Evolutionary conservation across 1,140 invertebrate species (phyloP).

Genomic region (Formica exsecta): DNA sequence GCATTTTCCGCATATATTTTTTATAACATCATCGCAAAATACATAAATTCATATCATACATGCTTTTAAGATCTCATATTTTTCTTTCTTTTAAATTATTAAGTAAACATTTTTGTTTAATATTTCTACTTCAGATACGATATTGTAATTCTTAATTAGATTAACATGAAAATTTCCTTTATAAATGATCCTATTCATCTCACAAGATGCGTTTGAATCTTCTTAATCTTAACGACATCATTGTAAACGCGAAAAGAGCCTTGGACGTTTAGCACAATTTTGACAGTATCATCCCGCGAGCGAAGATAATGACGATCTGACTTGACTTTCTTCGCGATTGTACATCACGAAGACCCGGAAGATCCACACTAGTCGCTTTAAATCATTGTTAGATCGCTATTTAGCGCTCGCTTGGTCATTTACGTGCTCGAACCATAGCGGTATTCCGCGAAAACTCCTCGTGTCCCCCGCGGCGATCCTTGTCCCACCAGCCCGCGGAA

Average conservation of each 20-base stretch:
- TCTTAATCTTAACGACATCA: not conserved
- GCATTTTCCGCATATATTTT: conserved; percentile 4
- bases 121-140: not conserved
- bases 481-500: conserved; percentile 45
- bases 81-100: not conserved
- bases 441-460: conserved; percentile 59
- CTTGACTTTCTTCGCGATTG: not conserved
- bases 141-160: not conserved
- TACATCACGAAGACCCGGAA: not conserved
- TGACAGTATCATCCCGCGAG: not conserved
- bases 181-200: not conserved
- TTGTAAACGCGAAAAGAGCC: not conserved
- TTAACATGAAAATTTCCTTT: not conserved
- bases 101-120: not conserved
- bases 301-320: not conserved
- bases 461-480: not conserved
- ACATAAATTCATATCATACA: not conserved
- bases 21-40: not conserved
- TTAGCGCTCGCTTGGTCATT: not conserved
- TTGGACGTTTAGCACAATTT: not conserved
- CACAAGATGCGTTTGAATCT: not conserved
- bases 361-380: not conserved
- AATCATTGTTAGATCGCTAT: conserved; percentile 40
- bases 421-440: not conserved
- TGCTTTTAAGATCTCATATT: not conserved